phyloP scores from a whole-genome alignment of 1,140 invertebrate genomes.

The Papilio machaon region DNA sequence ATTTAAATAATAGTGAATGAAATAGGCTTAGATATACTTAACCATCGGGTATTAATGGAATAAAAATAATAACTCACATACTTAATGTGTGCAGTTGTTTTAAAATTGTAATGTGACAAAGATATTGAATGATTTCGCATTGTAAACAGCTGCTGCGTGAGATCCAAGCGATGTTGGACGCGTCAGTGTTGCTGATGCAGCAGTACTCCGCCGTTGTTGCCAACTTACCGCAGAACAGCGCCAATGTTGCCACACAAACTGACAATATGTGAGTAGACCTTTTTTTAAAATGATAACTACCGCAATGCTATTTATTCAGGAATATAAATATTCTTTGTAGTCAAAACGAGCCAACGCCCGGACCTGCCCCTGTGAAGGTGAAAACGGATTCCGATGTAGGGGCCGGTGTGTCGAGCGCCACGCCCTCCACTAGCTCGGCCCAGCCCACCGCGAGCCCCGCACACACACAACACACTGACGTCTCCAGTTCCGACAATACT shows the following conservation, averaged over 20 bases:
- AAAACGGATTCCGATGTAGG: conserved; percentile 61
- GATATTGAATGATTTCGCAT: conserved; percentile 28
- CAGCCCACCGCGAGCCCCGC: conserved; percentile 59
- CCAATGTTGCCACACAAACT: conserved; percentile 77
- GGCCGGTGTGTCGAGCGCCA: conserved; percentile 44
- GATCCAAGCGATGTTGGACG: conserved; percentile 93
- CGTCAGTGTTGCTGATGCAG: conserved; percentile 93
- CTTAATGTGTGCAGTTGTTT: too few species aligned
- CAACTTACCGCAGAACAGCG: conserved; percentile 60
- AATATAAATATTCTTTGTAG: conserved; percentile 36
- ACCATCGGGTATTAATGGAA: too few species aligned
- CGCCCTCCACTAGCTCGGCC: conserved; percentile 54
- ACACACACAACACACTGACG: conserved; percentile 38
- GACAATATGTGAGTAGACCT: conserved; percentile 58
- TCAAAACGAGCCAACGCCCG: conserved; percentile 44
- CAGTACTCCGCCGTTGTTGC: conserved; percentile 89
- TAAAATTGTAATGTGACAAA: too few species aligned
- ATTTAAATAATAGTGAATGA: too few species aligned
- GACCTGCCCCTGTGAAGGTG: conserved; percentile 46
- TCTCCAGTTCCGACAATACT: conserved; percentile 27
- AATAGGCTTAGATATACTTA: too few species aligned
- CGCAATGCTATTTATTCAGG: neutral
- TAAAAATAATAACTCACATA: neutral
- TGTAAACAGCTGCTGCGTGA: conserved; percentile 87
- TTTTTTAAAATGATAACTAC: neutral